Evolutionary conservation across 1,140 invertebrate species (phyloP), one percentile per base, ranked within the genome.

Genomic region (Leptopilina boulardi): DNA sequence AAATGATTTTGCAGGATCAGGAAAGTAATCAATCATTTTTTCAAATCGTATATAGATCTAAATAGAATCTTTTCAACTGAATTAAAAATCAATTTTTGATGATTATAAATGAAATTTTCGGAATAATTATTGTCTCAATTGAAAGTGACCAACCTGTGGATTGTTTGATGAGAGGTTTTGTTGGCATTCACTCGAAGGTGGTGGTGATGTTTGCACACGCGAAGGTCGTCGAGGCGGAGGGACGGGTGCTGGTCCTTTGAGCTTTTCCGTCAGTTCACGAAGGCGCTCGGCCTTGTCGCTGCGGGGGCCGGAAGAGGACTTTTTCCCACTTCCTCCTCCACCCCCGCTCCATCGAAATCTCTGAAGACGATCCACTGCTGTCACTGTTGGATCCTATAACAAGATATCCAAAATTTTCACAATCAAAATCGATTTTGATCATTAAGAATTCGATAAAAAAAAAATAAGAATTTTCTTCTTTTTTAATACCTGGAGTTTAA

Each of bases 291-390:
- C 92, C 87, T 94, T 94, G 85, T 92, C 93, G 89, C 90, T 93
- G 89, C 91, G 92, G 89, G 91, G 91, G 89, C 90, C 84, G 76
- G 86, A 83, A 86, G 86, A 87, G 76, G 88, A 87, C 76, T 91
- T 90, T 79, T 89, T 90, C 73, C 84, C 85, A 44, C 86, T 85
- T 82, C 87, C 86, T 85, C 87, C 82, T 85, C 89, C 87, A 91
- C 92, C 92, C 89, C 94, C 94, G 90, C 94, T 94, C 92, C 95
- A 94, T 87, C 94, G 94, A 87, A 94, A 93, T 88, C 93, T 94
- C 85, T 95, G 94, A 88, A 96, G 92, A 77, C 94, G 95, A 91
- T 96, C 95, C 94, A 96, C 93, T 86, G 93, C 88, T 90, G 87
- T 86, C 87, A 86, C 87, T 76, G 87, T 84, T 85, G 87, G 88